phyloP scores from a whole-genome alignment of 2,888 invertebrate species.

The Strigamia crassipes region DNA sequence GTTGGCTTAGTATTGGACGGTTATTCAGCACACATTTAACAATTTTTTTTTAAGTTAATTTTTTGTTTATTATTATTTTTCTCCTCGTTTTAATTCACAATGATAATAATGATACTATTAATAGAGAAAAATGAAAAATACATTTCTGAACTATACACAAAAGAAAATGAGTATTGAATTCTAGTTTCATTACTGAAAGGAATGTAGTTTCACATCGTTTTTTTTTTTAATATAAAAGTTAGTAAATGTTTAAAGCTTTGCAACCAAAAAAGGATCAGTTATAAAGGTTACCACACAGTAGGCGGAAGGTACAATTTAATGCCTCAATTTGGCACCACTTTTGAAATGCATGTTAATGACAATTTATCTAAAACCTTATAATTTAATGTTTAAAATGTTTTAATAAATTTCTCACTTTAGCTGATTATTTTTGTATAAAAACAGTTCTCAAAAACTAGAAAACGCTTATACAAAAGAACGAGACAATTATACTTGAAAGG shows the following conservation, averaged over 20 bases:
- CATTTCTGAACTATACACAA: constrained; percentile 9
- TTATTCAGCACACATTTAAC: background rate
- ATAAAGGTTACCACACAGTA: too few species aligned
- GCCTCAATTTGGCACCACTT: too few species aligned
- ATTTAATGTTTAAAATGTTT: background rate
- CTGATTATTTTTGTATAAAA: background rate
- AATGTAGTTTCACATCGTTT: background rate
- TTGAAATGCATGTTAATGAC: too few species aligned
- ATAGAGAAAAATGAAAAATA: background rate
- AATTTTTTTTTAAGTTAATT: background rate
- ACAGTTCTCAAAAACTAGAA: background rate
- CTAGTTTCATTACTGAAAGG: constrained; percentile 14
- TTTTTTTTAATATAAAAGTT: background rate
- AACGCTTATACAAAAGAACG: background rate
- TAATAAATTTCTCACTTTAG: background rate
- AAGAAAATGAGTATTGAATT: constrained; percentile 6
- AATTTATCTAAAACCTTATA: background rate
- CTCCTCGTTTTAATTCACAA: background rate
- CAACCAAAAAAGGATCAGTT: too few species aligned
- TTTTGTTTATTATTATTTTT: background rate
- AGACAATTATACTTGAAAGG: background rate
- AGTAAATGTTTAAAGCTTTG: background rate
- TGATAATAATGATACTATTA: constrained; percentile 12
- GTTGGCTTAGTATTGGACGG: background rate
- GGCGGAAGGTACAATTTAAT: too few species aligned